A percentile compares a stretch with the other conserved stretches of the same genome.
phyloP scores from a whole-genome alignment of 2,888 invertebrate species.

The Heteropelma amictum region DNA sequence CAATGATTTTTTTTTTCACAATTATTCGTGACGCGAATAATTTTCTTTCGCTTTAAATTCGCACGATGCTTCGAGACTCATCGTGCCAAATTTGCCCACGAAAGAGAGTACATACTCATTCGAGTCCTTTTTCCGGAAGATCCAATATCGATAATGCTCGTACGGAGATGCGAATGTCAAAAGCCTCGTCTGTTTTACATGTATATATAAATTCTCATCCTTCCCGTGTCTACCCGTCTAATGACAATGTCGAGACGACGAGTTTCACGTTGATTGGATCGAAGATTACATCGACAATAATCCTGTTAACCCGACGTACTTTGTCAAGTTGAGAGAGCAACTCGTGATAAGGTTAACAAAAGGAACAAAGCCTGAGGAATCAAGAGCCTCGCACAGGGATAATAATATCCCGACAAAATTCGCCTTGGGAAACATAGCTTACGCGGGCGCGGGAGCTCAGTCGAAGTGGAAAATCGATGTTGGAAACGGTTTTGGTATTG shows the following conservation, averaged over 20 bases:
- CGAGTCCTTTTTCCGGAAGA: too few species aligned
- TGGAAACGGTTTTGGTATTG: neutral
- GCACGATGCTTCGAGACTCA: too few species aligned
- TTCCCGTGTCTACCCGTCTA: neutral
- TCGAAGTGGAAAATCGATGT: conserved; percentile 31
- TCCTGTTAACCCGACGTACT: conserved; percentile 4
- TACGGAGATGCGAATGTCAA: too few species aligned
- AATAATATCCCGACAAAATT: conserved; percentile 1
- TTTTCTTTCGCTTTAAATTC: too few species aligned
- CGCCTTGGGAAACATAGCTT: neutral
- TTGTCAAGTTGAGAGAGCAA: neutral
- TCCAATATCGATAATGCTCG: too few species aligned
- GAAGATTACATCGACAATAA: conserved; percentile 40
- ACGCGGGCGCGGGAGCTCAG: neutral
- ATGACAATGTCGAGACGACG: neutral
- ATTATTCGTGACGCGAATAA: too few species aligned
- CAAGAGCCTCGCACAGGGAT: neutral
- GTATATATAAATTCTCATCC: neutral
- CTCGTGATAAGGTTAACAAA: conserved; percentile 18
- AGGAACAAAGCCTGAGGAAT: conserved; percentile 26
- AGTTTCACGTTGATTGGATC: conserved; percentile 45
- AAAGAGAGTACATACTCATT: too few species aligned
- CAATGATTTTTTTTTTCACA: too few species aligned
- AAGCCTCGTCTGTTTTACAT: too few species aligned
- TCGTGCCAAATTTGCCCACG: too few species aligned